phyloP scores from a whole-genome alignment of 2,888 invertebrate genomes.

The Caenorhabditis afra region DNA sequence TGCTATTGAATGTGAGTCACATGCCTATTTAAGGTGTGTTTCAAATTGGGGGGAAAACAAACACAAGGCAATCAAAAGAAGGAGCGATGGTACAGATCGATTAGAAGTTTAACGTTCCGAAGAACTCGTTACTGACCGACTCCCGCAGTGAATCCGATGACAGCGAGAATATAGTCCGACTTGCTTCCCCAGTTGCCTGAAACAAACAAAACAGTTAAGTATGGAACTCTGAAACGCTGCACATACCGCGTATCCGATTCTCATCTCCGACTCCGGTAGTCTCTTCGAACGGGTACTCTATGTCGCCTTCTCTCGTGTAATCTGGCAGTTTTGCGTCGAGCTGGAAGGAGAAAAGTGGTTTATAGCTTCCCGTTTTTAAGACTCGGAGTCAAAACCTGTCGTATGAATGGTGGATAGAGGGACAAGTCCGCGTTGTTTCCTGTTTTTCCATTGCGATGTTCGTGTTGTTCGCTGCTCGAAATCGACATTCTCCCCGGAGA shows the following conservation, averaged over 20 bases:
- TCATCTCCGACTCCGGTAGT: slow-evolving; percentile 81
- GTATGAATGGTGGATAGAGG: slow-evolving; percentile 68
- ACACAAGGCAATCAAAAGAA: neutral
- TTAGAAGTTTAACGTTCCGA: neutral
- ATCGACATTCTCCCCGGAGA: slow-evolving; percentile 41
- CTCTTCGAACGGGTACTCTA: slow-evolving; percentile 80
- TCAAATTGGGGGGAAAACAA: slow-evolving; percentile 10
- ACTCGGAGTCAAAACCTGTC: slow-evolving; percentile 53
- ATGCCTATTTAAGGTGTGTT: neutral
- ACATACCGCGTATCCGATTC: slow-evolving; percentile 82
- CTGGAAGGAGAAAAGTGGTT: slow-evolving; percentile 40
- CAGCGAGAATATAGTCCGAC: slow-evolving; percentile 84
- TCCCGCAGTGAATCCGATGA: slow-evolving; percentile 83
- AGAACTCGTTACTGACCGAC: slow-evolving; percentile 63
- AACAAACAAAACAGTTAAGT: slow-evolving; percentile 10
- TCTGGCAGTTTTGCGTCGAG: slow-evolving; percentile 71
- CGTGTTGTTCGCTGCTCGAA: slow-evolving; percentile 40
- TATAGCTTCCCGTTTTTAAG: too few species aligned
- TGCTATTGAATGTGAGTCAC: too few species aligned
- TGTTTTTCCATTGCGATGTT: slow-evolving; percentile 36
- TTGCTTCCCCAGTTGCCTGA: slow-evolving; percentile 82
- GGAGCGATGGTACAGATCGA: neutral
- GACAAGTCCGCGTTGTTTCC: slow-evolving; percentile 53
- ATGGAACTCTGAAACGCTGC: neutral
- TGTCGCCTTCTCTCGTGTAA: slow-evolving; percentile 77